Evolutionary conservation across 2,113 vertebrate species (phyloP).

Genomic region (Ellobius talpinus): DNA sequence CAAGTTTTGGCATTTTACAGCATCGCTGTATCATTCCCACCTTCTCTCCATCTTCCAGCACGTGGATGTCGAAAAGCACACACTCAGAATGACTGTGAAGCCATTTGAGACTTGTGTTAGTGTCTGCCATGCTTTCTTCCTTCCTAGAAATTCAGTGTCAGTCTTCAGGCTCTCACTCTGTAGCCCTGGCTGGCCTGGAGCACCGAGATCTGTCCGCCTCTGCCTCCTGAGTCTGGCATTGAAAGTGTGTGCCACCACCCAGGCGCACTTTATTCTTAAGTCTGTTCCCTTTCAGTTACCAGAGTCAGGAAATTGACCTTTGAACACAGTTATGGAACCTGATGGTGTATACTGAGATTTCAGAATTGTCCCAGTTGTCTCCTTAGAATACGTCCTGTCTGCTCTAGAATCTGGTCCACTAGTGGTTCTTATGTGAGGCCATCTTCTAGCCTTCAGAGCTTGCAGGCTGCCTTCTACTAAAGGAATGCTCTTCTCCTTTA

Average conservation of each 20-base stretch:
- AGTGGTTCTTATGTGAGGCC: neutral
- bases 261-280: neutral
- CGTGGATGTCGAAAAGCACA: neutral
- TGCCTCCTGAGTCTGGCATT: neutral
- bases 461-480: neutral
- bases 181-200: neutral
- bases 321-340: neutral
- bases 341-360: neutral
- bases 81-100: neutral
- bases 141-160: neutral
- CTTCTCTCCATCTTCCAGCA: neutral
- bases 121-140: neutral
- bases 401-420: neutral
- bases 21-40: neutral
- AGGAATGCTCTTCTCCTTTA: neutral
- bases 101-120: neutral
- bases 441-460: neutral
- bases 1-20: neutral
- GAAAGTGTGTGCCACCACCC: neutral
- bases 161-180: neutral
- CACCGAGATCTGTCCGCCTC: neutral
- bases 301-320: neutral
- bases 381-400: neutral
- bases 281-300: neutral
- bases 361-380: constrained; percentile 6